A percentile compares a stretch with the other conserved stretches of the same genome.
phyloP scores from a whole-genome alignment of 2,797 vertebrate genomes.

The Micromesistius poutassou region DNA sequence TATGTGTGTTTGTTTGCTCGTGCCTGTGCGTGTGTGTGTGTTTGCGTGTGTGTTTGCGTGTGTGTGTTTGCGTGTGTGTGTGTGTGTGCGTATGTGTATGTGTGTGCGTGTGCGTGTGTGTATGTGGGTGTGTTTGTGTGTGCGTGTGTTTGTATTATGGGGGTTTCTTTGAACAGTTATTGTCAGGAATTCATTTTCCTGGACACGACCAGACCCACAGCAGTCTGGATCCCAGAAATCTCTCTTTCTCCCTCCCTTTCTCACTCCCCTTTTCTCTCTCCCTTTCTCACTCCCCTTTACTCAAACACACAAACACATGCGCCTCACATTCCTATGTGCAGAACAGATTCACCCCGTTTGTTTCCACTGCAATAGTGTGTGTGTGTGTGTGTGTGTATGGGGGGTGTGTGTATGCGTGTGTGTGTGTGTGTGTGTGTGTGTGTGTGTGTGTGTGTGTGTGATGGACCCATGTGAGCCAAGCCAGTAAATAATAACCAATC shows the following conservation, averaged over 20 bases:
- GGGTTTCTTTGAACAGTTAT: constrained; percentile 33
- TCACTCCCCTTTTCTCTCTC: constrained; percentile 10
- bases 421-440: constrained; percentile 9
- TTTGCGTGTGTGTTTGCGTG: background rate
- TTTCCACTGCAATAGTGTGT: constrained; percentile 65
- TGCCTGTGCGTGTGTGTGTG: background rate
- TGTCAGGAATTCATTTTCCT: constrained; percentile 31
- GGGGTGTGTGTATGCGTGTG: constrained; percentile 35
- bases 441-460: constrained; percentile 15
- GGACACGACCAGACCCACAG: constrained; percentile 34
- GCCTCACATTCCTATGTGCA: constrained; percentile 71
- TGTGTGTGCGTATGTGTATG: background rate
- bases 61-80: background rate
- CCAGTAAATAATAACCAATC: constrained; percentile 79
- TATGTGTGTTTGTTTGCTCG: background rate
- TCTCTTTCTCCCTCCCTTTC: constrained; percentile 9
- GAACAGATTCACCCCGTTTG: constrained; percentile 78
- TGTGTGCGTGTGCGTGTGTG: background rate
- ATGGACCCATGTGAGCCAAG: constrained; percentile 54
- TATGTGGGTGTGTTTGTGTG: background rate
- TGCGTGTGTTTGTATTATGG: background rate
- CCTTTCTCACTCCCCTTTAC: constrained; percentile 23
- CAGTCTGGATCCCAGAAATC: constrained; percentile 30
- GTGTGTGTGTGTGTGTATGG: constrained; percentile 32
- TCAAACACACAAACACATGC: constrained; percentile 57